Base-by-base conservation (phyloP, 2,888 invertebrate species). In the Vesta saturnalis region DNA sequence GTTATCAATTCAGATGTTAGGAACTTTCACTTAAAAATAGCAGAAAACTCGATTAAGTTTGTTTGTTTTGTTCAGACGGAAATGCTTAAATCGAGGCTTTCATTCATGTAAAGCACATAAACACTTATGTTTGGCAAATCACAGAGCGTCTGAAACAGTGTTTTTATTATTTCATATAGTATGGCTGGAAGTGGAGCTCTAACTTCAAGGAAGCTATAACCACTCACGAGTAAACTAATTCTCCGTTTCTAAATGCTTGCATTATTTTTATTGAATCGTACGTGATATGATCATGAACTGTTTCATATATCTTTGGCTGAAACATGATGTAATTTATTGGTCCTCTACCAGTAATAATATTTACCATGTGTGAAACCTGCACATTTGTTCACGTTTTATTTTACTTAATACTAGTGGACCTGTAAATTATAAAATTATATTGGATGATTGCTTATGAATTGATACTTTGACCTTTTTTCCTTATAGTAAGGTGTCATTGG, bases 181-280 rank as follows among this genome's bases (percentile, higher is more conserved):
- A 91, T 90, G 94, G 93, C 90, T 95, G 96, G 96, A 94, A 94
- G 90, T 92, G 94, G 92, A 95, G 95, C 91, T 91, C 94, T 88
- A 92, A 95, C 94, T 96, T 96, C 95, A 94, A 92, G 92, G 94
- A 95, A 90, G 94, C 94, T 89, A 93, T 95, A 88, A 92, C 93
- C 89, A 90, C 90, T 88, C 91, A 91, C 87, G 92, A 93, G 92
- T 92, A 92, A 92, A 87, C 85, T 85, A 85, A 85, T 83, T 64
- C 56, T 86, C 85, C 87, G 79, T 81, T 80, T 81, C 71, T 79
- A 78, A 80, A 79, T 83, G 83, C 83, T 83, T 83, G 83, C 83
- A 78, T 81, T 79, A 79, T 78, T 39, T 81, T 79, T 80, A 77
- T 80, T 81, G 78, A 82, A 79, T 81, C 82, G 82, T 81, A 80